These are phyloP conservation scores for Coremacera marginata DNA, from an alignment of 2,888 invertebrate species.

Conservation along the genomic window DNA sequence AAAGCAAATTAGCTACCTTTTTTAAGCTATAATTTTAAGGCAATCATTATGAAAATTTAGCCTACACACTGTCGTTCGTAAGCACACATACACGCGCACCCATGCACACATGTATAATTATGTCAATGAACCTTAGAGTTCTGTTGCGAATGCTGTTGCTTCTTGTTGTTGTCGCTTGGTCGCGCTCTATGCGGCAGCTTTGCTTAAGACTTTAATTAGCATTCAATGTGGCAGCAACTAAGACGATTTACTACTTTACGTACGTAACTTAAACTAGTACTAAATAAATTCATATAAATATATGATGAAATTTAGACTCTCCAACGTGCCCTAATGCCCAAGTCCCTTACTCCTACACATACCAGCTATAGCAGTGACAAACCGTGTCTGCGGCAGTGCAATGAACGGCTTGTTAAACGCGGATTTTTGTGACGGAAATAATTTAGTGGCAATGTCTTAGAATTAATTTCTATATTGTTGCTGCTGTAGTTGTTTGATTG, in stretches of 20 bases:
- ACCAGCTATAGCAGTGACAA: no score
- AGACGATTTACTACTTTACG: no score
- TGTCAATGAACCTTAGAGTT: conserved; percentile 9
- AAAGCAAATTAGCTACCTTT: background rate
- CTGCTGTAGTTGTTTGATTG: conserved; percentile 22
- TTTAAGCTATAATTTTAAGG: background rate
- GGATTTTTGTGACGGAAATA: conserved; percentile 40
- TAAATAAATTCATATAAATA: no score
- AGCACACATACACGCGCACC: background rate
- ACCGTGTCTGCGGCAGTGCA: no score
- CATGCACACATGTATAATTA: conserved; percentile 13
- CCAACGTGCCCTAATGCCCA: no score
- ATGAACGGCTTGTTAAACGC: conserved; percentile 7
- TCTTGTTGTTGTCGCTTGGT: no score
- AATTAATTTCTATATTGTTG: background rate
- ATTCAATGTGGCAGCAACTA: no score
- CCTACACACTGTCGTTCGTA: background rate
- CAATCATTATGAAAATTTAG: background rate
- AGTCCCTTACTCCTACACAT: no score
- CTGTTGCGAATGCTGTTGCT: background rate
- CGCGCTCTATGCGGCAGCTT: no score
- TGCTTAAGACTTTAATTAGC: no score
- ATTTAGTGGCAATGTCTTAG: conserved; percentile 22
- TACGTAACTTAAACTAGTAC: no score
- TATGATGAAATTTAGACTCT: background rate